Evolutionary conservation across 1,140 invertebrate genomes (phyloP).

Genomic region (Ditylenchus dipsaci): DNA sequence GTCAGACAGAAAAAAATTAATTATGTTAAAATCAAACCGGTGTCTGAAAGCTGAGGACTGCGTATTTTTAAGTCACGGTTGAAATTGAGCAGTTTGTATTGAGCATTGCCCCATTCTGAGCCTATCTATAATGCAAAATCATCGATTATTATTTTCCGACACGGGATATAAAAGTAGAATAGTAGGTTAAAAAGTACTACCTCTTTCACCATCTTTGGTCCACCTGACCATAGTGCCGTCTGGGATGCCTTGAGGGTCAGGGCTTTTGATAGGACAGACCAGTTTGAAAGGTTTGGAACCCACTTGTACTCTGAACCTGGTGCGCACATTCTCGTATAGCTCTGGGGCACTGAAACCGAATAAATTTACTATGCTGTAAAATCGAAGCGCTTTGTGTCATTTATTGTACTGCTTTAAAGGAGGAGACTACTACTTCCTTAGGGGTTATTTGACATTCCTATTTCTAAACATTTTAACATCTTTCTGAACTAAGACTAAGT

Average conservation of each 20-base stretch:
- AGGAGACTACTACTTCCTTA: too few relatives aligned
- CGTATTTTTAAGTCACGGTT: slow-evolving; percentile 27
- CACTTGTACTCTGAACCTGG: slow-evolving; percentile 20
- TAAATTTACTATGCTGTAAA: background rate
- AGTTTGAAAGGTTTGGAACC: slow-evolving; percentile 32
- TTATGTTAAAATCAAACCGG: background rate
- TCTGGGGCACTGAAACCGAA: slow-evolving; percentile 19
- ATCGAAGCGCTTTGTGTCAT: background rate
- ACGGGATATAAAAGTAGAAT: background rate
- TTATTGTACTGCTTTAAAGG: too few relatives aligned
- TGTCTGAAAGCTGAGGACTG: slow-evolving; percentile 18
- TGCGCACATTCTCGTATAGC: slow-evolving; percentile 19
- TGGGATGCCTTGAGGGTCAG: background rate
- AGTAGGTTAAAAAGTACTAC: background rate
- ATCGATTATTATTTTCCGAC: background rate
- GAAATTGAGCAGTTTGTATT: slow-evolving; percentile 12
- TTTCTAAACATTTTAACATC: too few relatives aligned
- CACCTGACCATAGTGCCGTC: slow-evolving; percentile 26
- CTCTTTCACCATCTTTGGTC: slow-evolving; percentile 21
- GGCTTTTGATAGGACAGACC: slow-evolving; percentile 22
- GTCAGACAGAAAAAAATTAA: background rate
- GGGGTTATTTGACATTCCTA: too few relatives aligned
- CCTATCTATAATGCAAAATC: background rate
- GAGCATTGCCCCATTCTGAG: slow-evolving; percentile 16
- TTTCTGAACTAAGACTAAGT: too few relatives aligned